phyloP scores from a whole-genome alignment of 2,797 vertebrate genomes.

The Aulostomus chinensis region DNA sequence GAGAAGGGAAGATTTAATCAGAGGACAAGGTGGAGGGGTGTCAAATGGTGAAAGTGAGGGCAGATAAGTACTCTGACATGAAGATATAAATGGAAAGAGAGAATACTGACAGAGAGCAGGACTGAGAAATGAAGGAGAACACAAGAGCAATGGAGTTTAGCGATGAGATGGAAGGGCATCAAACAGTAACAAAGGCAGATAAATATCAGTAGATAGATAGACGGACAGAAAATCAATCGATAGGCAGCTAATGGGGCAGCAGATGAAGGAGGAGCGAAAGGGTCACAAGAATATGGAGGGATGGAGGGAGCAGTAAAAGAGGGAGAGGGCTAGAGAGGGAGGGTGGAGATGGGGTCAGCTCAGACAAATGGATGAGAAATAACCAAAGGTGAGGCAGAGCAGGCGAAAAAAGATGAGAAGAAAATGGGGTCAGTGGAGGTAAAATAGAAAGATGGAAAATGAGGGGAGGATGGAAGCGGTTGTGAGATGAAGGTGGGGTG shows the following conservation, averaged over 20 bases:
- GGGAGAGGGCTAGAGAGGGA: background rate
- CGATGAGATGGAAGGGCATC: slow-evolving; percentile 41
- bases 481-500: slow-evolving; percentile 18
- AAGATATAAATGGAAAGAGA: slow-evolving; percentile 36
- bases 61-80: slow-evolving; percentile 46
- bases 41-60: slow-evolving; percentile 47
- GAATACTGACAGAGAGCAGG: slow-evolving; percentile 1
- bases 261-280: slow-evolving; percentile 6
- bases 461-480: background rate
- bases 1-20: slow-evolving; percentile 56
- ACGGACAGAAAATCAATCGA: slow-evolving; percentile 8
- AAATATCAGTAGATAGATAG: slow-evolving; percentile 31
- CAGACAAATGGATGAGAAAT: slow-evolving; percentile 50
- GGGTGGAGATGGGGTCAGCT: slow-evolving; percentile 43
- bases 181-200: slow-evolving; percentile 39
- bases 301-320: slow-evolving; percentile 7
- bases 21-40: slow-evolving; percentile 53
- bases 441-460: slow-evolving; percentile 29
- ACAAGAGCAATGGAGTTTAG: slow-evolving; percentile 42
- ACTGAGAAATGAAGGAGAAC: slow-evolving; percentile 12
- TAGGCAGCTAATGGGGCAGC: slow-evolving; percentile 25
- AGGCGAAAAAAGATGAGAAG: slow-evolving; percentile 33
- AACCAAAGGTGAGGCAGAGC: slow-evolving; percentile 22
- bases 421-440: slow-evolving; percentile 55
- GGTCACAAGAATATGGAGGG: slow-evolving; percentile 13